A percentile compares a stretch with the other conserved stretches of the same genome.
Evolutionary conservation across 1,140 invertebrate species (phyloP).

Genomic region (Neodiprion pinetum): DNA sequence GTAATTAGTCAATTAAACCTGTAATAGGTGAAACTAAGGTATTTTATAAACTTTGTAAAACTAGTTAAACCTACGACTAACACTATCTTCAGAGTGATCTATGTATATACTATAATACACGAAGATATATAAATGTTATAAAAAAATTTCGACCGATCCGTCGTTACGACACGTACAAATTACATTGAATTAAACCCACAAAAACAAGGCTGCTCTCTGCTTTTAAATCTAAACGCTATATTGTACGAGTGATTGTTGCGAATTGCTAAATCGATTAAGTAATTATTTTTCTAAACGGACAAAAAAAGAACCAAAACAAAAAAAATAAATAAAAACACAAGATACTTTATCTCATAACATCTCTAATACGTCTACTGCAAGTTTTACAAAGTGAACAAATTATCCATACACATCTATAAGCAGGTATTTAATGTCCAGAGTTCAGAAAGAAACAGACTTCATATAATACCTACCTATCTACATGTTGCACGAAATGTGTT

Average conservation of each 20-base stretch:
- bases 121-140: too few relatives aligned
- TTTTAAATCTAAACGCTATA: too few relatives aligned
- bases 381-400: too few relatives aligned
- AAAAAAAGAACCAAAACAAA: too few relatives aligned
- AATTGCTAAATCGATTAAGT: too few relatives aligned
- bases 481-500: conserved; percentile 52
- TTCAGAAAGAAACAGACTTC: conserved; percentile 34
- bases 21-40: neutral
- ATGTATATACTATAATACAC: neutral
- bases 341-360: too few relatives aligned
- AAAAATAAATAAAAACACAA: too few relatives aligned
- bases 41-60: neutral
- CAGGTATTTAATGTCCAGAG: conserved; percentile 34
- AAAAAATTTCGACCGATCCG: neutral
- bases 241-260: too few relatives aligned
- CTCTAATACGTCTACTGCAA: too few relatives aligned
- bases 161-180: neutral
- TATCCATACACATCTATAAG: neutral
- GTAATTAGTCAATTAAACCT: neutral
- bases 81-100: neutral
- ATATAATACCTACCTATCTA: conserved; percentile 17
- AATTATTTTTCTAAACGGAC: too few relatives aligned
- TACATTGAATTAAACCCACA: neutral
- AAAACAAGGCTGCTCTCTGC: neutral
- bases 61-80: neutral